phyloP scores from a whole-genome alignment of 2,888 invertebrate species.

The Heliconius charithonia region DNA sequence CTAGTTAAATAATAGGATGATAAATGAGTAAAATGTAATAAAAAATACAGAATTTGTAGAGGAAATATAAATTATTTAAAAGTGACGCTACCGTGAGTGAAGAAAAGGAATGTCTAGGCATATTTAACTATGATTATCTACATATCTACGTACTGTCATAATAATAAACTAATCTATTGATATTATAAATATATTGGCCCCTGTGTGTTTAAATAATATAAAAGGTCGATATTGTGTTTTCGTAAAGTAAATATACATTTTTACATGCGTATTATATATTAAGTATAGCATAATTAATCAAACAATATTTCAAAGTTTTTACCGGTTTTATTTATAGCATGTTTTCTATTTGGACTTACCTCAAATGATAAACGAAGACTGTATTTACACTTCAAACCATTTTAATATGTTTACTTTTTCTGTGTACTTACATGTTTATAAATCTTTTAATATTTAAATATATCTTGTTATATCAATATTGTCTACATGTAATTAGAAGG shows the following conservation, averaged over 20 bases:
- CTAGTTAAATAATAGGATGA: not conserved
- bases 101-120: not conserved
- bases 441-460: conserved; percentile 1
- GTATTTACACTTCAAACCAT: conserved; percentile 36
- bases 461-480: conserved; percentile 16
- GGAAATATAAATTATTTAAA: conserved; percentile 1
- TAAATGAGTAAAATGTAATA: not conserved
- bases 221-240: conserved; percentile 7
- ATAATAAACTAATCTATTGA: conserved; percentile 8
- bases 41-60: not conserved
- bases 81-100: not conserved
- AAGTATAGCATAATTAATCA: conserved; percentile 6
- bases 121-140: not conserved
- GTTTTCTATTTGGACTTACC: conserved; percentile 27
- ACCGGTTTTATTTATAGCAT: not conserved
- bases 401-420: conserved; percentile 18
- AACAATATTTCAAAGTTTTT: conserved; percentile 12
- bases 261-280: not conserved
- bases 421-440: conserved; percentile 31
- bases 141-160: not conserved
- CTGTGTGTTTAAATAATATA: conserved; percentile 12
- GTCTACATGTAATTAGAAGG: conserved; percentile 43
- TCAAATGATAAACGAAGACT: conserved; percentile 40
- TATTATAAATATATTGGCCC: conserved; percentile 32
- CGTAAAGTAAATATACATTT: conserved; percentile 12